Conservation (phyloP, 2,797 vertebrate species). For the Hapalemur alaotrensis region DNA sequence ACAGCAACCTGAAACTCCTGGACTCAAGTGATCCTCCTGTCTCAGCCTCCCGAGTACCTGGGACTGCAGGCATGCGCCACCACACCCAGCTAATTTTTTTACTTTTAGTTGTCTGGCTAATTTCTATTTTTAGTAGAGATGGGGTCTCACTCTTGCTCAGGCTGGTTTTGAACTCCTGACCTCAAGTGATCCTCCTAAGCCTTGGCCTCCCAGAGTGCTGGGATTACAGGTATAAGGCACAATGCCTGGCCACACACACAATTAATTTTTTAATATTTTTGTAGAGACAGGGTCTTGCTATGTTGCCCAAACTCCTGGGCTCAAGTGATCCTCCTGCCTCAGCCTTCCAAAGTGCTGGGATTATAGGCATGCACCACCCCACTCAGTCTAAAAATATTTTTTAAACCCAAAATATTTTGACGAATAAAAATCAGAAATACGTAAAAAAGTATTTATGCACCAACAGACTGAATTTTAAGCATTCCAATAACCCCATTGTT, state of each 20-base stretch:
- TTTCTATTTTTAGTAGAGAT: too few relatives aligned
- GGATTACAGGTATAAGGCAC: neutral
- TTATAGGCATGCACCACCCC: neutral
- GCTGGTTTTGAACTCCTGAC: too few relatives aligned
- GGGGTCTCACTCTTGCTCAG: too few relatives aligned
- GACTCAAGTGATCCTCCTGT: too few relatives aligned
- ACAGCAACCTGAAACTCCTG: too few relatives aligned
- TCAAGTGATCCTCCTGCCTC: neutral
- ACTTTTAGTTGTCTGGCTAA: too few relatives aligned
- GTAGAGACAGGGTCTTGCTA: neutral
- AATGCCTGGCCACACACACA: neutral
- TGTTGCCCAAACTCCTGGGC: neutral
- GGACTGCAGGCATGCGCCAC: too few relatives aligned
- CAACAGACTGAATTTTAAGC: neutral
- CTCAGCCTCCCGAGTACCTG: too few relatives aligned
- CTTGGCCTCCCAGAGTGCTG: neutral
- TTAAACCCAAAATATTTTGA: neutral
- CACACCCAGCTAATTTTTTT: too few relatives aligned
- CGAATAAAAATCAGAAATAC: neutral
- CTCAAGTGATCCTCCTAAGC: neutral
- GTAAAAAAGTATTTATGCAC: neutral
- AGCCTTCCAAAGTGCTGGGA: neutral
- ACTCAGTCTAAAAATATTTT: neutral
- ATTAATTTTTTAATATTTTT: neutral
- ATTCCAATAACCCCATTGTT: neutral